Conservation (phyloP, 2,113 vertebrate species). For the Bubo scandiacus region DNA sequence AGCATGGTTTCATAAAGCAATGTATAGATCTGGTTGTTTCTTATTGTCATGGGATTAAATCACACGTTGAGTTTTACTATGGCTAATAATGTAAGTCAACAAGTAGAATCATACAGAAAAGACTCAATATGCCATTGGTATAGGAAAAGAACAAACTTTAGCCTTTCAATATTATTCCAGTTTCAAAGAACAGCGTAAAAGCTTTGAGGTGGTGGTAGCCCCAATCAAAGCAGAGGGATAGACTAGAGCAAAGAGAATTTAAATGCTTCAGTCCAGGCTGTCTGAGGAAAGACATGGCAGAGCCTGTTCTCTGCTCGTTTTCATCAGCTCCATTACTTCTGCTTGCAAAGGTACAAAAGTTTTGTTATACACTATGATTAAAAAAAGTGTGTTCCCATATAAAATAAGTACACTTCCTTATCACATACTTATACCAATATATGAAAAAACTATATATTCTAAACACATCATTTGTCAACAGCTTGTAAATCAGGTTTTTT, state of each 20-base stretch:
- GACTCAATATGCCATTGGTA: not conserved
- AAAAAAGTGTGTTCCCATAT: not conserved
- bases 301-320: not conserved
- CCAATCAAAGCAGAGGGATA: not conserved
- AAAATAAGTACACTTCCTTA: not conserved
- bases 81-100: not conserved
- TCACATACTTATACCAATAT: not conserved
- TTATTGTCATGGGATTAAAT: not conserved
- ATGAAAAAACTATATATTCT: not conserved
- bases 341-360: not conserved
- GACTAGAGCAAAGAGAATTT: not conserved
- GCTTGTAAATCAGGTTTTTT: constrained; percentile 29
- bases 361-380: not conserved
- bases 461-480: constrained; percentile 49
- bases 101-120: not conserved
- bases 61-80: not conserved
- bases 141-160: not conserved
- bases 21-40: not conserved
- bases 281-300: not conserved
- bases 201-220: not conserved
- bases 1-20: not conserved
- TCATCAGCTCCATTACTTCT: not conserved
- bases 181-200: not conserved
- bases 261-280: not conserved
- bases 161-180: not conserved